Evolutionary conservation across 2,797 vertebrate species (phyloP), one percentile per base, ranked within the genome.

Genomic region (Pithecia hirsuta): DNA sequence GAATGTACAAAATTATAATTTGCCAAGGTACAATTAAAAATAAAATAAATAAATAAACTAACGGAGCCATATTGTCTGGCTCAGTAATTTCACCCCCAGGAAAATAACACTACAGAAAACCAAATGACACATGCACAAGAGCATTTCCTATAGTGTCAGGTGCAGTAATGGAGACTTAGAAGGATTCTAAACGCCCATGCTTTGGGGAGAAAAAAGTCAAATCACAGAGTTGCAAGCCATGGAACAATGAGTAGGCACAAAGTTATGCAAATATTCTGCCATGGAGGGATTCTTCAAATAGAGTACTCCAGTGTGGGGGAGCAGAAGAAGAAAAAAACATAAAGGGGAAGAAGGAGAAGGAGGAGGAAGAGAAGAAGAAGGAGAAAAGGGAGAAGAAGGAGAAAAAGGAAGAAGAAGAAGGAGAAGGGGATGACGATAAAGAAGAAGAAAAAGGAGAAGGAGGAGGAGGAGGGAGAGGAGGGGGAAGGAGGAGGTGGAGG

Each of bases 211-310:
- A 48, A 17, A 4, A 2, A 76, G 36, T 5, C 13, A 78, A 64
- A 61, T n/a, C 6, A 15, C 33, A 4, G 22, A 17, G 0, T 7
- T 2, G 7, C 24, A 8, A 4, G 2, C 8, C 8, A 0, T 2
- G 12, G 17, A 39, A 14, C 7, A 1, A 5, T 12, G 48, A 28
- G 26, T 10, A 8, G 15, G n/a, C 79, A 57, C 14, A 4, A 0
- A 30, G 1, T 15, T 10, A 0, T 4, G 2, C 0, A 17, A 33
- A 4, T 41, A 5, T 33, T 41, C 24, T n/a, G 6, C 28, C 2
- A 48, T 0, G 7, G 24, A 36, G 20, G 28, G 7, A 48, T 46
- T 33, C 41, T n/a, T 26, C 17, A 9, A 24, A 67, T 1, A 52
- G 46, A 55, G 19, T 6, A 6, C 30, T 7, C 3, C 4, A 2